phyloP scores from a whole-genome alignment of 2,113 vertebrate species.

The Hydropotes inermis region DNA sequence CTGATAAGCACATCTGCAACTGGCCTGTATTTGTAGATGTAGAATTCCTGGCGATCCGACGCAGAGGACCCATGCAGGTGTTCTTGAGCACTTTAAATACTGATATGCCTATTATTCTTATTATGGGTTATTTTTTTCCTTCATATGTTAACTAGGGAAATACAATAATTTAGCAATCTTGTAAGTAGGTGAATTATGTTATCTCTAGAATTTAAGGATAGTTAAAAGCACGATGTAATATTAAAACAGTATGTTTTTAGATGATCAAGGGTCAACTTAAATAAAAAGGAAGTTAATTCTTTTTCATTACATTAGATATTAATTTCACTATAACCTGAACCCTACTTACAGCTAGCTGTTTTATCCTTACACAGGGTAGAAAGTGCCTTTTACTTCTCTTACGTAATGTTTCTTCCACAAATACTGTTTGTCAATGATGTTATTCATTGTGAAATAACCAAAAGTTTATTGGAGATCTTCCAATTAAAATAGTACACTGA shows the following conservation, averaged over 20 bases:
- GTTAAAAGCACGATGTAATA: slow-evolving; percentile 3
- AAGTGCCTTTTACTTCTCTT: slow-evolving; percentile 30
- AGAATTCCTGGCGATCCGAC: not conserved
- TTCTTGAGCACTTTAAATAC: slow-evolving; percentile 1
- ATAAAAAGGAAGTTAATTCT: slow-evolving; percentile 32
- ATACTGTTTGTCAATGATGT: not conserved
- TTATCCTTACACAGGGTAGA: not conserved
- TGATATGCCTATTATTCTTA: slow-evolving; percentile 32
- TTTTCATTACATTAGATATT: slow-evolving; percentile 12
- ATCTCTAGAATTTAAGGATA: slow-evolving; percentile 11
- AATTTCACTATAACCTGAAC: not conserved
- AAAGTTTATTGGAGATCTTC: not conserved
- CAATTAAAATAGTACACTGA: slow-evolving; percentile 42
- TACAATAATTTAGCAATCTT: slow-evolving; percentile 18
- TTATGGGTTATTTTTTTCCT: slow-evolving; percentile 18
- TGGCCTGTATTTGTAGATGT: not conserved
- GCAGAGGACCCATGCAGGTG: not conserved
- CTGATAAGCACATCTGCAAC: not conserved
- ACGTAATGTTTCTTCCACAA: slow-evolving; percentile 13
- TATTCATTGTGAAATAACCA: slow-evolving; percentile 1
- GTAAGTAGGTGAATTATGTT: not conserved
- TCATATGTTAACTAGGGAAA: not conserved
- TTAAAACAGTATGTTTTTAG: not conserved
- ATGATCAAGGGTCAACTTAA: slow-evolving; percentile 22
- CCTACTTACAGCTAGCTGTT: not conserved